These are phyloP conservation scores for Drosophila seclusa DNA, from an alignment of 2,888 invertebrate genomes.

Conservation along the genomic window DNA sequence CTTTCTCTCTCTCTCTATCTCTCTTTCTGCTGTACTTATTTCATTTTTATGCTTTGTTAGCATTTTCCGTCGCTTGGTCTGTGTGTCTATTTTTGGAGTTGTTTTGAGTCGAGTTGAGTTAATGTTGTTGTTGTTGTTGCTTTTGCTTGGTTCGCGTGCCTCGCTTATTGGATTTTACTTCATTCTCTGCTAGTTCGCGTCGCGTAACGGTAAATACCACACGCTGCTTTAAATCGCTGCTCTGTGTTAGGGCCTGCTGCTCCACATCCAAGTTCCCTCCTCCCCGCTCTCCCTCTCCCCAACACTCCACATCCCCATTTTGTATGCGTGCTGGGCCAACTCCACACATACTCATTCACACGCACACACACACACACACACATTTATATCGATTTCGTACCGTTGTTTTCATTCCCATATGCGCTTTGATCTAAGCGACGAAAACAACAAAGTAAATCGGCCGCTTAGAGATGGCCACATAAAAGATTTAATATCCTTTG, in stretches of 20 bases:
- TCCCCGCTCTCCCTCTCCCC: background rate
- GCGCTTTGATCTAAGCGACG: conserved; percentile 61
- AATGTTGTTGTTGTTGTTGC: conserved; percentile 31
- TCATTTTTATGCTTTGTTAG: conserved; percentile 53
- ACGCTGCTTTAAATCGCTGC: conserved; percentile 58
- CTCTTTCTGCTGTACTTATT: conserved; percentile 40
- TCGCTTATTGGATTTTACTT: conserved; percentile 64
- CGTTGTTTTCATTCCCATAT: conserved; percentile 48
- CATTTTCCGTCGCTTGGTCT: conserved; percentile 66
- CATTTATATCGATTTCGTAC: conserved; percentile 63
- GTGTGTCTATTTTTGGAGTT: conserved; percentile 73
- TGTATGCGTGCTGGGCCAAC: conserved; percentile 55
- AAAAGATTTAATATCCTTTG: conserved; percentile 20
- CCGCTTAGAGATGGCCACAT: conserved; percentile 27
- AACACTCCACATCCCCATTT: conserved; percentile 5
- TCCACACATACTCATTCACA: background rate
- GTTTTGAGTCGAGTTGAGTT: conserved; percentile 47
- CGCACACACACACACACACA: background rate
- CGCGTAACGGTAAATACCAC: conserved; percentile 53
- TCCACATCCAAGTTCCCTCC: conserved; percentile 47
- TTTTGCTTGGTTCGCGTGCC: conserved; percentile 51
- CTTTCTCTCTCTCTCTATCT: conserved; percentile 22
- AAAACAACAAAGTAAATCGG: conserved; percentile 61
- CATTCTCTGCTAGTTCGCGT: conserved; percentile 38
- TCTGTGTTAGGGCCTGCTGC: conserved; percentile 65